Conservation (phyloP, 2,113 vertebrate species). For the Theropithecus gelada region DNA sequence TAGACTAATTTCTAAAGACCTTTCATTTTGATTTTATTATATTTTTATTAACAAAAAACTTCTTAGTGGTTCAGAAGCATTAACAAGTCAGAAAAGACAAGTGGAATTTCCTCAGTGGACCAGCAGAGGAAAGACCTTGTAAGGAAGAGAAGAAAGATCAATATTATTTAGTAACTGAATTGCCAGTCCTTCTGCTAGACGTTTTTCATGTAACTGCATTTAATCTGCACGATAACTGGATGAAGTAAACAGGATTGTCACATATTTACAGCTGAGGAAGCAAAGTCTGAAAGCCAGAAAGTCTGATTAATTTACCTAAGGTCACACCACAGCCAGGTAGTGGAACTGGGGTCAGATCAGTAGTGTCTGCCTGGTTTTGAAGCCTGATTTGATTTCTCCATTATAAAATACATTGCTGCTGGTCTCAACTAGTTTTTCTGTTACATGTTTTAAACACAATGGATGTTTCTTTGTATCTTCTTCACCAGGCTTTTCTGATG, state of each 20-base stretch:
- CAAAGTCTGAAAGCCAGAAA: background rate
- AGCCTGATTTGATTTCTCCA: background rate
- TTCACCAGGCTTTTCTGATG: constrained; percentile 94
- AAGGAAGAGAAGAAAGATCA: background rate
- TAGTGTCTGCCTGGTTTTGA: background rate
- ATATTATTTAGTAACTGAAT: background rate
- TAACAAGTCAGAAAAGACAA: background rate
- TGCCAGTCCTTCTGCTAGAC: background rate
- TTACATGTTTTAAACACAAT: constrained; percentile 30
- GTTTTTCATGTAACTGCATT: background rate
- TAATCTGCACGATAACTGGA: background rate
- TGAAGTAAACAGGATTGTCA: background rate
- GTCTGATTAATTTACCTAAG: background rate
- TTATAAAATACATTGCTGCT: background rate
- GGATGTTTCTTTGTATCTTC: constrained; percentile 55
- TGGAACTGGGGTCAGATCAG: background rate
- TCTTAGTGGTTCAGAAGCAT: background rate
- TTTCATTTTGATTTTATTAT: constrained; percentile 24
- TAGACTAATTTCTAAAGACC: constrained; percentile 24
- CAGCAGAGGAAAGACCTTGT: background rate
- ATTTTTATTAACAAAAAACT: background rate
- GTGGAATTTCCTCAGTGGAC: background rate
- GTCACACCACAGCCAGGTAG: background rate
- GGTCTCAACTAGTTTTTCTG: background rate
- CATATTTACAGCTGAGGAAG: background rate